Base-by-base conservation (phyloP, 2,797 vertebrate species). In the Hippoglossus hippoglossus region DNA sequence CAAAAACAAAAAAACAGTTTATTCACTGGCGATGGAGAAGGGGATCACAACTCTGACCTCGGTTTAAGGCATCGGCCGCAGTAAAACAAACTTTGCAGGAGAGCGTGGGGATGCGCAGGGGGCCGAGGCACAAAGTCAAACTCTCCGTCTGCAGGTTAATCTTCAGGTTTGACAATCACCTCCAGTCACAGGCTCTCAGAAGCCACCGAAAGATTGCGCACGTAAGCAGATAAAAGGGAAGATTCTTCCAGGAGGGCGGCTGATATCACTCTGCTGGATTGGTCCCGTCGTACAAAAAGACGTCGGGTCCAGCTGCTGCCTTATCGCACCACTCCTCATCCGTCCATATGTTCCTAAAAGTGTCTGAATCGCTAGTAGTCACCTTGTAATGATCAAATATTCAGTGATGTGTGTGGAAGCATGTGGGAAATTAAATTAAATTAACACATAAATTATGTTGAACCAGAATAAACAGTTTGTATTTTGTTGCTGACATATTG, bases 391-490 rank as follows among this genome's bases (percentile, higher is more conserved):
- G 65, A 77, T 87, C 75, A 80, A 57, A 71, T 44, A 64, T 75
- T 31, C 70, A 58, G 49, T 51, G 55, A 49, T 72, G 59, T 62
- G 59, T 39, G 46, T n/a, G 28, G 68, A 80, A 83, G 66, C 80
- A 63, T 62, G n/a, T 71, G 75, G 81, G 71, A 77, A 67, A 72
- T 22, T 22, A 22, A 22, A 22, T 22, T 22, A 22, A 22, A 22
- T 22, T 22, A 22, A 22, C 22, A 22, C n/a, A 80, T 56, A 67
- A 71, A 85, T 77, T 49, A 77, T 63, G 51, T 31, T 63, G 80
- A 69, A 71, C 61, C 55, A 64, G 59, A 79, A 77, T 71, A 87
- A 81, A 87, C 70, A 74, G 86, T 82, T 67, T 73, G 79, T 69
- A 74, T 83, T 71, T 79, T 71, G 34, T 28, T 22, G 66, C 55